Evolutionary conservation across 2,797 vertebrate genomes (phyloP).

Genomic region (Enteromius paludinosus): DNA sequence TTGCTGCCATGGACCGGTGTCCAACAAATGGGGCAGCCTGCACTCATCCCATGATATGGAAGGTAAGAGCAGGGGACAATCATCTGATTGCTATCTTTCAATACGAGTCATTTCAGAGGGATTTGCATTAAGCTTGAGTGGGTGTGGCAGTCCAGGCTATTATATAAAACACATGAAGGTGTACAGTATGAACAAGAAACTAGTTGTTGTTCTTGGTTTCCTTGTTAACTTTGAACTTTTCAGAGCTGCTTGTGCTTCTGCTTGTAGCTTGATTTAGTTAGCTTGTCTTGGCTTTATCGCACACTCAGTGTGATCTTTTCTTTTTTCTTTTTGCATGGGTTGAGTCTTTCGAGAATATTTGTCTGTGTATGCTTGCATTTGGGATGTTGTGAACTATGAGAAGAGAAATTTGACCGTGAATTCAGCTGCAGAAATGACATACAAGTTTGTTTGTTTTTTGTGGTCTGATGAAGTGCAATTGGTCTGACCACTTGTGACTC

Average conservation of each 20-base stretch:
- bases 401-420: neutral
- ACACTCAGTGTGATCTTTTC: neutral
- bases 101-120: neutral
- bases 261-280: neutral
- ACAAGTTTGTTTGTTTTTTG: neutral
- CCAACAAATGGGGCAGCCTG: neutral
- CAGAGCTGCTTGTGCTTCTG: neutral
- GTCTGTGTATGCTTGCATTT: neutral
- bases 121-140: slow-evolving; percentile 17
- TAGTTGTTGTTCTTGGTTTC: neutral
- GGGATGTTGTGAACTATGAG: slow-evolving; percentile 62
- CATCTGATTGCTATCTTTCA: neutral
- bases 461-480: neutral
- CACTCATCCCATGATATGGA: slow-evolving; percentile 21
- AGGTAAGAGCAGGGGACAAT: slow-evolving; percentile 8
- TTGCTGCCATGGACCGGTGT: neutral
- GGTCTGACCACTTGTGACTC: neutral
- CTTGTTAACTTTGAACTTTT: neutral
- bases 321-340: neutral
- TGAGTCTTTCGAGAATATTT: neutral
- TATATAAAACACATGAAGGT: neutral
- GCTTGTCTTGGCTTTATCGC: neutral
- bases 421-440: neutral
- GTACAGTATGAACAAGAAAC: neutral
- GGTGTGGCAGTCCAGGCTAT: neutral